Evolutionary conservation across 1,140 invertebrate genomes (phyloP), one percentile per base, ranked within the genome.

Genomic region (Metopolophium dirhodum): DNA sequence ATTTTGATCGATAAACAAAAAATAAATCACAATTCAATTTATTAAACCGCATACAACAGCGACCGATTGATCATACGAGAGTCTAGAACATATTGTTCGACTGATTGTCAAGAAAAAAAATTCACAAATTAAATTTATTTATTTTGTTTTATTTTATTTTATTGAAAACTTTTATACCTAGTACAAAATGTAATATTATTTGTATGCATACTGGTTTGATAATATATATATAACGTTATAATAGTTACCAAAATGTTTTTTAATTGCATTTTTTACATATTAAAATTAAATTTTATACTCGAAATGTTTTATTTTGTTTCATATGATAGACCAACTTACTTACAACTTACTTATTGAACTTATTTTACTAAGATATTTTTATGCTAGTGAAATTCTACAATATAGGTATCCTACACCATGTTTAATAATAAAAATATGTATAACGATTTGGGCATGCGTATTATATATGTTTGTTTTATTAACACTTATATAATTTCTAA

Each of bases 401-500:
- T 83, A 83, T 22, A 47, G 18, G 6, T 54, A 54, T 2, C 23
- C 37, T 86, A n/a, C 47, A 86, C 26, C 7, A 11, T 86, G 41
- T n/a, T 18, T 45, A 30, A 26, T 41, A 26, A 86, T 86, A 41
- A 41, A 49, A 47, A 85, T 41, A 85, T 49, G 30, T 20, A 26
- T 7, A 7, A 0, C 20, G 6, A 49, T 51, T 9, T 90, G 45
- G 37, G 51, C 35, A 26, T 22, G 88, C 88, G 14, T 30, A 77
- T 77, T 77, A 54, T 26, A 14, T 51, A 37, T 26, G 35, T 90
- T 68, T 45, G 54, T 90, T 90, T 90, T 68, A 68, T 90, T 90
- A 68, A 45, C 54, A 90, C 89, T 90, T 90, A 68, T 45, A 37
- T 90, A 68, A 68, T 90, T 89, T 89, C 35, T 57, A 89, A 77